A percentile compares a stretch with the other conserved stretches of the same genome.
phyloP scores from a whole-genome alignment of 2,888 invertebrate genomes.

The Tholera decimalis region DNA sequence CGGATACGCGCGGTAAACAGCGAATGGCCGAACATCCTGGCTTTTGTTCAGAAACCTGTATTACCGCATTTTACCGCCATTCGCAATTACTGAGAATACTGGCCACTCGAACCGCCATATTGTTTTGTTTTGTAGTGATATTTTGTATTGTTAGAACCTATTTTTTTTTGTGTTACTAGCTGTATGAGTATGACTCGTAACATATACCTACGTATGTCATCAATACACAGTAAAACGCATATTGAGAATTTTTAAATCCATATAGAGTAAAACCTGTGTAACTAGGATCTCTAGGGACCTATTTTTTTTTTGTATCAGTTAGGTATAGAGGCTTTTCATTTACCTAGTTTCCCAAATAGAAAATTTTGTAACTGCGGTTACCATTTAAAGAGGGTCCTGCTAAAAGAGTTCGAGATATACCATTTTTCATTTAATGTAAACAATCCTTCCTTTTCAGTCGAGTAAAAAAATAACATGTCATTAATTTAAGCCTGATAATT shows the following conservation, averaged over 20 bases:
- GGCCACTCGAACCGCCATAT: conserved; percentile 29
- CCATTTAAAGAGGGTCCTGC: too few species aligned
- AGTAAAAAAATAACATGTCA: too few species aligned
- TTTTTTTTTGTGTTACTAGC: conserved; percentile 8
- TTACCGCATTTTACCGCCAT: conserved; percentile 63
- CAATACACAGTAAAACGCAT: background rate
- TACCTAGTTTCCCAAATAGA: too few species aligned
- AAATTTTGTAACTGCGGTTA: too few species aligned
- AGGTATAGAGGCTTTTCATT: too few species aligned
- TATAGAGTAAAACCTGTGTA: too few species aligned
- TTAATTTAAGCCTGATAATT: too few species aligned
- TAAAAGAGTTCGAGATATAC: too few species aligned
- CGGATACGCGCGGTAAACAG: conserved; percentile 74
- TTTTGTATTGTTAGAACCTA: conserved; percentile 45
- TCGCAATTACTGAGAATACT: conserved; percentile 57
- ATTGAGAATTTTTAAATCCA: background rate
- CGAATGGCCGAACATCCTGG: conserved; percentile 71
- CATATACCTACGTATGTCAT: background rate
- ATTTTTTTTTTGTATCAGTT: too few species aligned
- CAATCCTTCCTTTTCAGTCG: too few species aligned
- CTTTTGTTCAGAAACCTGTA: conserved; percentile 70
- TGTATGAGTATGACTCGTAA: background rate
- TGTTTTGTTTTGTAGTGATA: conserved; percentile 40
- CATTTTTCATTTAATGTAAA: too few species aligned
- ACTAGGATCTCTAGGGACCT: too few species aligned